Conservation (phyloP, 2,113 vertebrate genomes). For the Heliornis fulica region DNA sequence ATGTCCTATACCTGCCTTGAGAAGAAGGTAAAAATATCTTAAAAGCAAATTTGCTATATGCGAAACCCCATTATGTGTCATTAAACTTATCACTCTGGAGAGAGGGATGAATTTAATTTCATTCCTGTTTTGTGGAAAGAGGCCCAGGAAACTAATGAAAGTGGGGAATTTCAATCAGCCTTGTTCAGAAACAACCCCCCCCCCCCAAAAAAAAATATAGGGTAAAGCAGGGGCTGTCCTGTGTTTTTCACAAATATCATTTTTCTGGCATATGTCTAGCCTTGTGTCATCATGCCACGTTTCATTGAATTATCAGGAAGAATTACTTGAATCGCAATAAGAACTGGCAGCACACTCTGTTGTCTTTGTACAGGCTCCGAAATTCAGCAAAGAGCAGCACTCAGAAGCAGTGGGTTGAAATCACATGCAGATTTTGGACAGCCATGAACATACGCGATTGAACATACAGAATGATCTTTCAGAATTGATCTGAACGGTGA, state of each 20-base stretch:
- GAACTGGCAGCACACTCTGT: slow-evolving; percentile 30
- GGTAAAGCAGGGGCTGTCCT: neutral
- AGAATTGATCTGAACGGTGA: slow-evolving; percentile 7
- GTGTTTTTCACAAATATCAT: neutral
- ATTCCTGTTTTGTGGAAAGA: neutral
- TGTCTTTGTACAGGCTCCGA: slow-evolving; percentile 39
- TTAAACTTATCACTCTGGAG: neutral
- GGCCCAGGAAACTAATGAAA: neutral
- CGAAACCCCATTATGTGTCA: neutral
- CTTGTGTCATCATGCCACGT: slow-evolving; percentile 18
- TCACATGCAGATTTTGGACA: neutral
- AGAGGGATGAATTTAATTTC: neutral
- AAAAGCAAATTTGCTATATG: neutral
- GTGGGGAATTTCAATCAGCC: neutral
- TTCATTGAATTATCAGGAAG: slow-evolving; percentile 51
- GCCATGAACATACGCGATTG: neutral
- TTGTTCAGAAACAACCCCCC: neutral
- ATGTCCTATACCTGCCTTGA: neutral
- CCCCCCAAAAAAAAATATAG: fast-evolving
- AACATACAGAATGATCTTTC: slow-evolving; percentile 19
- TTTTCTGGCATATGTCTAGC: slow-evolving; percentile 42
- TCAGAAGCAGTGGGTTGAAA: slow-evolving; percentile 7
- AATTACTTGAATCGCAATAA: slow-evolving; percentile 33
- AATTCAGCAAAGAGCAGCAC: neutral
- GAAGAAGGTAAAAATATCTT: neutral